Evolutionary conservation across 1,140 invertebrate species (phyloP).

Genomic region (Chironomus tepperi): DNA sequence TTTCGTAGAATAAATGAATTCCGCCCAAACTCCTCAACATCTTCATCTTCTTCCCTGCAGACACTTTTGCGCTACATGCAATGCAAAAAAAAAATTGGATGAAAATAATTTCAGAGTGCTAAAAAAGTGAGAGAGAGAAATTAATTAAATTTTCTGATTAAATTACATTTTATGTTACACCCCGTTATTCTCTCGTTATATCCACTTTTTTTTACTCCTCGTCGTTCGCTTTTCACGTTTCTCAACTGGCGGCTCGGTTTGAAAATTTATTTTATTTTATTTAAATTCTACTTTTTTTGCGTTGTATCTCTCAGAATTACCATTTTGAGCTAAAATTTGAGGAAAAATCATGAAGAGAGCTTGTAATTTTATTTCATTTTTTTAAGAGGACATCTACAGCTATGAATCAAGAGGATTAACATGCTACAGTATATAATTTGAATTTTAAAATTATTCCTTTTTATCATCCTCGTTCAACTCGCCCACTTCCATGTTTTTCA

Average conservation of each 20-base stretch:
- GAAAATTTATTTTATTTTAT: neutral
- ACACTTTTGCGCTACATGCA: too few relatives aligned
- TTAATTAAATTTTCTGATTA: constrained; percentile 22
- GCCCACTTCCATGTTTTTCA: neutral
- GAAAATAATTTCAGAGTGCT: too few relatives aligned
- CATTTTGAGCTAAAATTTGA: too few relatives aligned
- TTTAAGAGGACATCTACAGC: neutral
- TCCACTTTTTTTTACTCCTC: neutral
- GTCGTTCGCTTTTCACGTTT: neutral
- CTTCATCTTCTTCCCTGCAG: too few relatives aligned
- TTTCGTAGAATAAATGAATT: constrained; percentile 6
- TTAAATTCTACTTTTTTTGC: too few relatives aligned
- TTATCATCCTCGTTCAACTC: neutral
- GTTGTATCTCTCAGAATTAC: too few relatives aligned
- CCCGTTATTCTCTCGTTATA: neutral
- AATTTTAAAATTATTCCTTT: neutral
- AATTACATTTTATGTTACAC: constrained; percentile 17
- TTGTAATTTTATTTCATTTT: neutral
- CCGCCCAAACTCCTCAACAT: neutral
- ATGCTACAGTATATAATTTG: neutral
- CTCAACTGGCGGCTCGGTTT: neutral
- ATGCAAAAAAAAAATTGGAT: too few relatives aligned
- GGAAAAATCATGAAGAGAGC: neutral
- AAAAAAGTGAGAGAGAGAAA: neutral
- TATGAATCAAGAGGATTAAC: constrained; percentile 7